Evolutionary conservation across 2,113 vertebrate species (phyloP).

Genomic region (Hypocryptadius cinnamomeus): DNA sequence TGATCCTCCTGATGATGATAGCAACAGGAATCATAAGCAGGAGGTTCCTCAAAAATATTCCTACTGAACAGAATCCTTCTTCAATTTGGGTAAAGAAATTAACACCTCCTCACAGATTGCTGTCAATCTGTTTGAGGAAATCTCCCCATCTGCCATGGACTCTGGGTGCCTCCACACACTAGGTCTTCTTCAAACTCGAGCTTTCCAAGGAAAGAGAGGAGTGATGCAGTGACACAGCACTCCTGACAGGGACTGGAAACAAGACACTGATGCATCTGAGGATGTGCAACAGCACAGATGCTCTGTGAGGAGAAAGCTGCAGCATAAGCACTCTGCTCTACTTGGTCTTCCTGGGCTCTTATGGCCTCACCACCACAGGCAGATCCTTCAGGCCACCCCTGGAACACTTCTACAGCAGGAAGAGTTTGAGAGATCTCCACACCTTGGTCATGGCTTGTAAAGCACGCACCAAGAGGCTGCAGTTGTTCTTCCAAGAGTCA

Average conservation of each 20-base stretch:
- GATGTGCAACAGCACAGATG: background rate
- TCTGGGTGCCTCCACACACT: background rate
- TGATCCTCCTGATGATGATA: background rate
- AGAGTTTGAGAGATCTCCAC: background rate
- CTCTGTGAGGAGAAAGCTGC: background rate
- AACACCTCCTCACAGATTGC: background rate
- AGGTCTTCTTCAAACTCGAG: background rate
- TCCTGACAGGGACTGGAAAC: rapidly evolving
- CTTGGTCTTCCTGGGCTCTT: background rate
- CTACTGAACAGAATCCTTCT: background rate
- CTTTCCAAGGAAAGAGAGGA: background rate
- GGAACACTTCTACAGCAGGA: no score
- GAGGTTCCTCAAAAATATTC: background rate
- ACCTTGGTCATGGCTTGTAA: no score
- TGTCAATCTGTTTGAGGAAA: background rate
- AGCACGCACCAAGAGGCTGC: rapidly evolving
- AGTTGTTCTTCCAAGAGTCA: background rate
- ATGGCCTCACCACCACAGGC: no score
- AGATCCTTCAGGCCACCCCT: background rate
- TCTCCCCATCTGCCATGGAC: rapidly evolving
- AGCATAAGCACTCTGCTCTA: background rate
- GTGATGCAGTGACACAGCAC: no score
- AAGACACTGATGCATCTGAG: no score
- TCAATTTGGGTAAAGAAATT: background rate
- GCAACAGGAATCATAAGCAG: background rate